Percentiles rank a stretch among this genome's conserved stretches.
These are phyloP conservation scores for Siniperca scherzeri DNA, from an alignment of 2,797 vertebrate genomes.

Conservation along the genomic window DNA sequence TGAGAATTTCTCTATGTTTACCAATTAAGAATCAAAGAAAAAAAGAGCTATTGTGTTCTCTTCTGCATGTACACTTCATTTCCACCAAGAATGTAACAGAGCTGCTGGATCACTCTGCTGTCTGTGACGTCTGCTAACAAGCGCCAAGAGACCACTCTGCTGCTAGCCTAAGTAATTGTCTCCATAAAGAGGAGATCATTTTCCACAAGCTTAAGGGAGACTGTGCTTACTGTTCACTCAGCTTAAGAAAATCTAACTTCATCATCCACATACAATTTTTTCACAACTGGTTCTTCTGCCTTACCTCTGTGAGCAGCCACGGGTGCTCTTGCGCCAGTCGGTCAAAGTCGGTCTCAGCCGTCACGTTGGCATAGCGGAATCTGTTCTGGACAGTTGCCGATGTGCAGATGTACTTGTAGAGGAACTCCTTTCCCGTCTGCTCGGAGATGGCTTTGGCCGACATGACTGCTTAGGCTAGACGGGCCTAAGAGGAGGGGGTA, in stretches of 20 bases:
- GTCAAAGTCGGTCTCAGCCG: slow-evolving; percentile 82
- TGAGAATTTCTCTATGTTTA: not conserved
- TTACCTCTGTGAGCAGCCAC: slow-evolving; percentile 95
- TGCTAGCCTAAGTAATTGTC: slow-evolving; percentile 61
- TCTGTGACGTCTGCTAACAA: slow-evolving; percentile 57
- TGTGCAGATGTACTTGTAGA: slow-evolving; percentile 95
- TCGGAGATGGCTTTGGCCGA: slow-evolving; percentile 89
- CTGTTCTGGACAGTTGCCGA: slow-evolving; percentile 94
- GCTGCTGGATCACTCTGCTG: slow-evolving; percentile 34
- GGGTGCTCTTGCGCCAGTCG: slow-evolving; percentile 91
- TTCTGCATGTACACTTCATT: slow-evolving; percentile 3
- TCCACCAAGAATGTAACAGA: slow-evolving; percentile 6
- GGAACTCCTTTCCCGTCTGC: slow-evolving; percentile 95
- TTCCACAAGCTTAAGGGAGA: slow-evolving; percentile 16
- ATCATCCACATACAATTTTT: not conserved
- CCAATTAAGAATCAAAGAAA: not conserved
- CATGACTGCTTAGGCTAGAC: slow-evolving; percentile 76
- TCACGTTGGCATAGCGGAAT: slow-evolving; percentile 91
- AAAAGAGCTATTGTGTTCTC: not conserved
- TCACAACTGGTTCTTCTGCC: slow-evolving; percentile 27
- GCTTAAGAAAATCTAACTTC: slow-evolving; percentile 9
- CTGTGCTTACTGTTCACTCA: not conserved
- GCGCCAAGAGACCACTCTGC: slow-evolving; percentile 65
- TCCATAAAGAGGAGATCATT: slow-evolving; percentile 50
- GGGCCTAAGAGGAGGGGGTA: slow-evolving; percentile 20